These are phyloP conservation scores for Zophobas atratus DNA, from an alignment of 1,140 invertebrate species.

Conservation along the genomic window DNA sequence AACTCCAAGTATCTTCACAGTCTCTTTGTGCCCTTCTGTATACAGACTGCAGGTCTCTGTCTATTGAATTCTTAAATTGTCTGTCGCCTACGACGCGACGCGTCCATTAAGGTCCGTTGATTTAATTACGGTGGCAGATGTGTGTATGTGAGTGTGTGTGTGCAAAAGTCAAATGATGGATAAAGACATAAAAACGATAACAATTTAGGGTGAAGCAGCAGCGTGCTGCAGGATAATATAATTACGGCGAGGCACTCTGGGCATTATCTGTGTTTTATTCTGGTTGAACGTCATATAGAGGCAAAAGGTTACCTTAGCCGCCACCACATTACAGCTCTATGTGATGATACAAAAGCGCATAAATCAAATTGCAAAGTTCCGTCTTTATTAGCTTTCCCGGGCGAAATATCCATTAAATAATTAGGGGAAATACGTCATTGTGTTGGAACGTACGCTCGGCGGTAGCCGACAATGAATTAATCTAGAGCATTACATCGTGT, in stretches of 20 bases:
- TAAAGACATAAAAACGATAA: constrained; percentile 48
- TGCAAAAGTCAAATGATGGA: constrained; percentile 40
- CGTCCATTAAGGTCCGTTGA: neutral
- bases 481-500: constrained; percentile 33
- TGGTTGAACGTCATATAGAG: constrained; percentile 12
- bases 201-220: constrained; percentile 16
- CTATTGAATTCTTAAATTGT: too few species aligned
- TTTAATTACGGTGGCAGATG: constrained; percentile 18
- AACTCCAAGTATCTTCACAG: too few species aligned
- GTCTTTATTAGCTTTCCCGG: constrained; percentile 48
- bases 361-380: constrained; percentile 45
- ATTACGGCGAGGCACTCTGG: constrained; percentile 33
- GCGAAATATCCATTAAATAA: constrained; percentile 49
- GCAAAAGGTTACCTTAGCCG: constrained; percentile 1
- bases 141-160: neutral
- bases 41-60: too few species aligned
- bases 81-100: too few species aligned
- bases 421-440: constrained; percentile 48
- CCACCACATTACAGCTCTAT: constrained; percentile 17
- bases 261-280: constrained; percentile 35
- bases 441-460: constrained; percentile 21
- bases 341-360: constrained; percentile 46
- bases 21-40: too few species aligned
- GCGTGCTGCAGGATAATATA: neutral
- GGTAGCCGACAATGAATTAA: constrained; percentile 29